Percentiles rank a stretch among this genome's conserved stretches.
These are phyloP conservation scores for Cyrtodaria siliqua DNA, from an alignment of 2,888 invertebrate species.

Conservation along the genomic window DNA sequence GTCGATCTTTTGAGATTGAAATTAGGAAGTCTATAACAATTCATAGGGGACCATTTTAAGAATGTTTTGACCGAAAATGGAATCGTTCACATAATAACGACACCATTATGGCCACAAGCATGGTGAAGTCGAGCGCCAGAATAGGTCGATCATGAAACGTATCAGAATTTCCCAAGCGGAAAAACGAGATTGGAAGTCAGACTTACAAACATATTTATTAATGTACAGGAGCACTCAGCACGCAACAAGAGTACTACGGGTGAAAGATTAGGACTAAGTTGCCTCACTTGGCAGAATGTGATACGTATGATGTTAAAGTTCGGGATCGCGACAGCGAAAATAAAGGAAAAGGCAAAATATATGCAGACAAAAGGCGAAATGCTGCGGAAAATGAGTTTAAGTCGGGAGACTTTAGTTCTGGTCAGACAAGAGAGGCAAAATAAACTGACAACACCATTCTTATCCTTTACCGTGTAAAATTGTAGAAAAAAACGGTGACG, in stretches of 20 bases:
- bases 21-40: no score
- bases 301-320: conserved; percentile 16
- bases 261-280: conserved; percentile 46
- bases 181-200: no score
- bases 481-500: no score
- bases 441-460: conserved; percentile 43
- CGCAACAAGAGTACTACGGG: conserved; percentile 38
- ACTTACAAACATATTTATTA: no score
- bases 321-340: conserved; percentile 36
- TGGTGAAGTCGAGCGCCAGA: no score
- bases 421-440: conserved; percentile 28
- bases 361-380: conserved; percentile 37
- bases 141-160: conserved; percentile 45
- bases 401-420: conserved; percentile 39
- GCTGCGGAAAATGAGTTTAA: conserved; percentile 37
- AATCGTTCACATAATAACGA: no score
- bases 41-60: no score
- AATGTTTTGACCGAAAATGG: no score
- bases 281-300: conserved; percentile 12
- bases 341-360: conserved; percentile 38
- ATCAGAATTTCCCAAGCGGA: conserved; percentile 54
- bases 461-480: no score
- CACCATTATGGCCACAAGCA: conserved; percentile 59
- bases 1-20: no score
- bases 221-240: conserved; percentile 36